These are phyloP conservation scores for Mycogona germanica DNA, from an alignment of 2,888 invertebrate species.

Conservation along the genomic window DNA sequence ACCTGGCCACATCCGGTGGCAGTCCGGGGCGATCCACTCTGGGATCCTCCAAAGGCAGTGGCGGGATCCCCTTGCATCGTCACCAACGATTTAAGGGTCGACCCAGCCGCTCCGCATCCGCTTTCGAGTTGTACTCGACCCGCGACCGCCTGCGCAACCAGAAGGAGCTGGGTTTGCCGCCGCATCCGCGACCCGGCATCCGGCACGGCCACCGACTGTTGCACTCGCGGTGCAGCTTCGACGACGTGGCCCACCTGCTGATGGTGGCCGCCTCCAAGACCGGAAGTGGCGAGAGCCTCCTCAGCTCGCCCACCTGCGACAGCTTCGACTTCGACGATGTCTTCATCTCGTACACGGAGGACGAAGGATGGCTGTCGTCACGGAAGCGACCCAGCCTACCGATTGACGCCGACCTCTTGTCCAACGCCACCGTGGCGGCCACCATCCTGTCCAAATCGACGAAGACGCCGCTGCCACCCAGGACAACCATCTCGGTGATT, in stretches of 20 bases:
- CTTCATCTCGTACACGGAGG: constrained; percentile 25
- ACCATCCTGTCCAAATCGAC: too few relatives aligned
- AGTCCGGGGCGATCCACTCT: neutral
- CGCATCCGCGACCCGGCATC: neutral
- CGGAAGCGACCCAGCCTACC: too few relatives aligned
- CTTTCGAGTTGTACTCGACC: neutral
- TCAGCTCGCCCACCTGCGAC: constrained; percentile 22
- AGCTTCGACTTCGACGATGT: constrained; percentile 26
- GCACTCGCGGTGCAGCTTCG: constrained; percentile 13
- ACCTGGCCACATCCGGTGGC: too few relatives aligned
- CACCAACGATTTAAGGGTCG: neutral
- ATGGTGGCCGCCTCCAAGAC: too few relatives aligned
- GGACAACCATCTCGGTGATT: neutral
- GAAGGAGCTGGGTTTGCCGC: neutral
- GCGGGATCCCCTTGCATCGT: too few relatives aligned
- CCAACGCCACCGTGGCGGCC: too few relatives aligned
- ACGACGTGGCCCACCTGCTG: constrained; percentile 17
- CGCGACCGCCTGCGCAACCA: neutral
- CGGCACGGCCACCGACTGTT: neutral
- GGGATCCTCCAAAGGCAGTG: too few relatives aligned
- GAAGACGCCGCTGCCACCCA: too few relatives aligned
- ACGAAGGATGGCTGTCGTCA: constrained; percentile 17
- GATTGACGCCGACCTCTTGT: too few relatives aligned
- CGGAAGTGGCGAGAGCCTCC: constrained; percentile 21
- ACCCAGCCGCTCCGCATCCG: neutral